These are phyloP conservation scores for Mythimna albipuncta DNA, from an alignment of 2,888 invertebrate species.

Conservation along the genomic window DNA sequence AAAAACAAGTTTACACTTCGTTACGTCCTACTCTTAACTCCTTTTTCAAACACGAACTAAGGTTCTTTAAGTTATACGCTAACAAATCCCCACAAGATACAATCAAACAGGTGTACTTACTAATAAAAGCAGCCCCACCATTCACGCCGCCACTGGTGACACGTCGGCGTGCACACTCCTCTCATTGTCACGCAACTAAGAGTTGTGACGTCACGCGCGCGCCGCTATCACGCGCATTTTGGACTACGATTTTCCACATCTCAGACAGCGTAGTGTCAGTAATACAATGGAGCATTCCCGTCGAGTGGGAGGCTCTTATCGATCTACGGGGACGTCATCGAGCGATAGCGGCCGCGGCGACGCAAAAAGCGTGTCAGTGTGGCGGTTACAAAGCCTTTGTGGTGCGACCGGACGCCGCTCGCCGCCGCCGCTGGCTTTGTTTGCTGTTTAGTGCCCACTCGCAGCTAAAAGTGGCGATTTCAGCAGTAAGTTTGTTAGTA, in stretches of 20 bases:
- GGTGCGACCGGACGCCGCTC: conserved; percentile 87
- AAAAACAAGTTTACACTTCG: too few species aligned
- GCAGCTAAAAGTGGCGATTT: conserved; percentile 86
- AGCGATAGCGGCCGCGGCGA: conserved; percentile 86
- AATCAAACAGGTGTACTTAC: conserved; percentile 55
- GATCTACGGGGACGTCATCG: conserved; percentile 90
- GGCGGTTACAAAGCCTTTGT: conserved; percentile 89
- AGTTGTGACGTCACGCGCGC: conserved; percentile 65
- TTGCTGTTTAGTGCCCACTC: conserved; percentile 86
- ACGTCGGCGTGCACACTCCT: conserved; percentile 58
- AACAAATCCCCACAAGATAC: conserved; percentile 38
- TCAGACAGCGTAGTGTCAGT: conserved; percentile 88
- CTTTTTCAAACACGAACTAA: neutral
- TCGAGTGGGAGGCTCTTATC: conserved; percentile 89
- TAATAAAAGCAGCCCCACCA: conserved; percentile 62
- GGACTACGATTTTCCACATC: conserved; percentile 88
- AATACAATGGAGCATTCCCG: conserved; percentile 88
- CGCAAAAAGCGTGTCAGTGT: conserved; percentile 90
- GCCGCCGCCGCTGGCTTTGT: conserved; percentile 85
- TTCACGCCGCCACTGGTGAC: conserved; percentile 58
- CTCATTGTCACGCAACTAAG: conserved; percentile 66
- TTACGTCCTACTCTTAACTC: neutral
- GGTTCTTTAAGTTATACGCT: neutral
- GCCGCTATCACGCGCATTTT: conserved; percentile 78
- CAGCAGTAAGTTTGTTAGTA: conserved; percentile 76